Evolutionary conservation across 2,797 vertebrate genomes (phyloP).

Genomic region (Squalus acanthias): DNA sequence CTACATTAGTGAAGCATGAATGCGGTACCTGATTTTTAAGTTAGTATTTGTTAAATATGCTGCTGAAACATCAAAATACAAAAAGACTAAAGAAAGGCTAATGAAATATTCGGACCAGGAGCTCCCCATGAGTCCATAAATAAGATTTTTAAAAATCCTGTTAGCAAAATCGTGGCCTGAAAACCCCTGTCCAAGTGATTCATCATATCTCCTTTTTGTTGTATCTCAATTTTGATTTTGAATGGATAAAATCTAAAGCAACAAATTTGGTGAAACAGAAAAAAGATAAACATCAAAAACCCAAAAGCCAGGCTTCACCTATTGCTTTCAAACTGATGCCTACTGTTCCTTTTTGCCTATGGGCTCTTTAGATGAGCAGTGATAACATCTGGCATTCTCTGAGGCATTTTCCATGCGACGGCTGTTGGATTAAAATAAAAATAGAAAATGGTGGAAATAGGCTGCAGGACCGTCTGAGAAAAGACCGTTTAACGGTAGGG

Average conservation of each 20-base stretch:
- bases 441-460: background rate
- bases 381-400: background rate
- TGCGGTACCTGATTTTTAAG: background rate
- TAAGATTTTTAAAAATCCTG: background rate
- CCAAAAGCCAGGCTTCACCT: background rate
- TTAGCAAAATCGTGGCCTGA: background rate
- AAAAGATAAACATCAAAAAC: background rate
- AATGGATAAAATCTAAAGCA: background rate
- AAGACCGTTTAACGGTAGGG: background rate
- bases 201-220: background rate
- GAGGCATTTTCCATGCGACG: background rate
- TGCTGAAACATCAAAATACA: background rate
- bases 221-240: background rate
- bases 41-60: background rate
- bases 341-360: background rate
- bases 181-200: background rate
- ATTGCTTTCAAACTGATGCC: background rate
- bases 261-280: background rate
- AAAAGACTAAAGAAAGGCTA: background rate
- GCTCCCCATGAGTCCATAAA: background rate
- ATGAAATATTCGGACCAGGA: background rate
- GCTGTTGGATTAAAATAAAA: constrained; percentile 14
- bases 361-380: background rate
- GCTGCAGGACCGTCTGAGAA: background rate
- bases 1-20: background rate